phyloP scores from a whole-genome alignment of 2,888 invertebrate species.

The Acanthopleura granulata region DNA sequence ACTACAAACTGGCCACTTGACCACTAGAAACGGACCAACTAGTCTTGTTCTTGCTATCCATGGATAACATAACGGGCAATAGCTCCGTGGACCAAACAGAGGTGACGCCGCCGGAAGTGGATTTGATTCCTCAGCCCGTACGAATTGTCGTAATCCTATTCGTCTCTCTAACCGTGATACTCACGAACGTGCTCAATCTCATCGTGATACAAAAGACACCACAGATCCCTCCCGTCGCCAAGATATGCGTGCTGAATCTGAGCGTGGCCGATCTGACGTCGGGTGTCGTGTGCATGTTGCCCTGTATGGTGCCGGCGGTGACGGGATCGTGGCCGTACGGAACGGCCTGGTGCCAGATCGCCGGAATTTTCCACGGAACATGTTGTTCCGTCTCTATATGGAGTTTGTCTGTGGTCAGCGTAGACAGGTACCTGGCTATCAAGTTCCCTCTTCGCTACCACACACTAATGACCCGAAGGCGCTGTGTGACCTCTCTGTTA shows the following conservation, averaged over 20 bases:
- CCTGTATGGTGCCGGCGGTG: constrained; percentile 33
- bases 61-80: too few species aligned
- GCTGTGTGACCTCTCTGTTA: constrained; percentile 25
- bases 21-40: too few species aligned
- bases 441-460: constrained; percentile 37
- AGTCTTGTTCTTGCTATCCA: too few species aligned
- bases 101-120: too few species aligned
- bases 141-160: constrained; percentile 20
- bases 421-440: constrained; percentile 45
- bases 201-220: constrained; percentile 31
- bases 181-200: constrained; percentile 32
- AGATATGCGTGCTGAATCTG: constrained; percentile 40
- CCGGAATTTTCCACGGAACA: constrained; percentile 39
- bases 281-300: constrained; percentile 40
- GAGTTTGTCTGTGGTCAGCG: constrained; percentile 39
- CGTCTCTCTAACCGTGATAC: constrained; percentile 28
- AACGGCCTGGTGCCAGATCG: constrained; percentile 40
- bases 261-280: constrained; percentile 39
- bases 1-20: too few species aligned
- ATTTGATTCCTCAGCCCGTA: constrained; percentile 15
- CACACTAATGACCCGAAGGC: constrained; percentile 25
- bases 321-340: constrained; percentile 42
- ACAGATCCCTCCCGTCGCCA: constrained; percentile 39
- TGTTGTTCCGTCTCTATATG: constrained; percentile 45
- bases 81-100: too few species aligned